phyloP scores from a whole-genome alignment of 2,113 vertebrate genomes.

The Phylloscopus whistleri region DNA sequence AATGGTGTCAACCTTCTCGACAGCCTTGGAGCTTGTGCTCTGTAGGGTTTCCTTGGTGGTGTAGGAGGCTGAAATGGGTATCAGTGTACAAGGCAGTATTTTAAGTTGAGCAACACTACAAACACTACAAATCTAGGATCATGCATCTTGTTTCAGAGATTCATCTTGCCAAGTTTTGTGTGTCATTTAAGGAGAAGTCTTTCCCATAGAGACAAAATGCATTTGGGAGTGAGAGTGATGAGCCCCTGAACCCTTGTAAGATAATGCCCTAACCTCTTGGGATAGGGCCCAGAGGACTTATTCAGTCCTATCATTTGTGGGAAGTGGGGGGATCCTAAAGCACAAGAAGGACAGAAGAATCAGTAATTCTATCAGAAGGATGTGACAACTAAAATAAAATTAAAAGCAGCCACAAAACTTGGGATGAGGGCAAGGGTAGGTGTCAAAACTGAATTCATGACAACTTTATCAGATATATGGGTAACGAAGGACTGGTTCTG shows the following conservation, averaged over 20 bases:
- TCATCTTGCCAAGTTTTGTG: not conserved
- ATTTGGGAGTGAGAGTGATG: not conserved
- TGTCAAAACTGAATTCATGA: not conserved
- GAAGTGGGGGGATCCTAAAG: not conserved
- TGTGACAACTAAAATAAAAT: not conserved
- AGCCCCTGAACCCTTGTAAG: not conserved
- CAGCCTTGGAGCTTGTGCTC: not conserved
- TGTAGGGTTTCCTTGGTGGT: not conserved
- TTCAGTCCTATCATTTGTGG: not conserved
- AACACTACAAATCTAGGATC: not conserved
- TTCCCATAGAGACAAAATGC: not conserved
- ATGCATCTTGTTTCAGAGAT: not conserved
- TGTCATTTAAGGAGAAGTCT: not conserved
- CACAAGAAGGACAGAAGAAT: not conserved
- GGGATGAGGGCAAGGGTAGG: not conserved
- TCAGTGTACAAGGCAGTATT: not conserved
- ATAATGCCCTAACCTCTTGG: not conserved
- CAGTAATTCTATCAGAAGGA: not conserved
- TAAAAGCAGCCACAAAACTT: not conserved
- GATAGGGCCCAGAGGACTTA: not conserved
- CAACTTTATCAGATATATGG: not conserved
- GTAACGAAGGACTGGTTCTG: not conserved
- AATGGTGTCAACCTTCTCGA: not conserved
- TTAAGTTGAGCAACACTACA: not conserved
- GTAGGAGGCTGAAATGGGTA: not conserved